A percentile compares a stretch with the other conserved stretches of the same genome.
Conservation (phyloP, 2,888 invertebrate genomes). For the Agriopis marginaria region DNA sequence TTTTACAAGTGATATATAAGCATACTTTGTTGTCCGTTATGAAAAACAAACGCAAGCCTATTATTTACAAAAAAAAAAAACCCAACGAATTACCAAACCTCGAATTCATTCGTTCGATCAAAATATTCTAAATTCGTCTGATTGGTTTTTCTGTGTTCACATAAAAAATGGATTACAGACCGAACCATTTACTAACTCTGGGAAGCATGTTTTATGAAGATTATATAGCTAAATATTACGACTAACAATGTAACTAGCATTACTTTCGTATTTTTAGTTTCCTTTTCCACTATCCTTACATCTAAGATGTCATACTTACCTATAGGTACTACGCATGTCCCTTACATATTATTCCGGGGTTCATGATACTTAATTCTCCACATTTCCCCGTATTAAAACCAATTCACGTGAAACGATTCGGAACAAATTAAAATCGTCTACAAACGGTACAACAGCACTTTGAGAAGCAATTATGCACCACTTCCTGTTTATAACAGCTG, state of each 20-base stretch:
- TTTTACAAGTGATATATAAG: no score
- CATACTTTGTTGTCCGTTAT: no score
- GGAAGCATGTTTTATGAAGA: slow-evolving; percentile 1
- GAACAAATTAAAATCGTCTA: slow-evolving; percentile 14
- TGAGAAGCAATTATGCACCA: slow-evolving; percentile 28
- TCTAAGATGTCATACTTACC: no score
- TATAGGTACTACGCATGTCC: no score
- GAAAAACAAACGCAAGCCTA: neutral
- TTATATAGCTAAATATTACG: slow-evolving; percentile 4
- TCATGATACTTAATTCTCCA: neutral
- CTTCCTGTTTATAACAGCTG: slow-evolving; percentile 34
- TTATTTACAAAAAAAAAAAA: no score
- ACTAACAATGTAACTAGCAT: neutral
- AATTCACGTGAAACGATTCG: neutral
- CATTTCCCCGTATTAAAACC: slow-evolving; percentile 4
- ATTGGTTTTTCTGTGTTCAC: slow-evolving; percentile 3
- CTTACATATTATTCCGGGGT: neutral
- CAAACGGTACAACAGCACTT: slow-evolving; percentile 24
- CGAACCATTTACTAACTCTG: neutral
- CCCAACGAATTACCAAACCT: neutral
- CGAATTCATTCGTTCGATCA: neutral
- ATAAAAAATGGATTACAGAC: slow-evolving; percentile 1
- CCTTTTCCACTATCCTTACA: neutral
- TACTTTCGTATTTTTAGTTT: neutral
- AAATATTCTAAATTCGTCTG: neutral